Evolutionary conservation across 2,797 vertebrate genomes (phyloP).

Genomic region (Furcifer pardalis): DNA sequence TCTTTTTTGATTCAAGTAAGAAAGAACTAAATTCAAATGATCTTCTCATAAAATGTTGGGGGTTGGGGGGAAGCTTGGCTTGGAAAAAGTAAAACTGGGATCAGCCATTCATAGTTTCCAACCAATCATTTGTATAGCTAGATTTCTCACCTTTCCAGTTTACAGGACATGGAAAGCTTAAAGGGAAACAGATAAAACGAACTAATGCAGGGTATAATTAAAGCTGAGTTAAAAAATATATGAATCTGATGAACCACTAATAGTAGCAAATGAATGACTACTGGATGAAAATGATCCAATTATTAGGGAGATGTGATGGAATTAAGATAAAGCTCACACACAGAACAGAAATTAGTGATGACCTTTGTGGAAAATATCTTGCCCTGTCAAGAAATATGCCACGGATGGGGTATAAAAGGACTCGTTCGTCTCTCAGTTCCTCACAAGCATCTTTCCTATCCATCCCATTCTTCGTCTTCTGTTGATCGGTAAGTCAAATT

Average conservation of each 20-base stretch:
- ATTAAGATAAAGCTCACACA: conserved; percentile 1
- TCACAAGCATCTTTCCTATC: neutral
- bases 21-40: neutral
- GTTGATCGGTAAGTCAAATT: conserved; percentile 19
- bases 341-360: conserved; percentile 1
- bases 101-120: neutral
- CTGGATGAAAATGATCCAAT: too few relatives aligned
- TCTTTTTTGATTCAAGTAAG: neutral
- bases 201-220: neutral
- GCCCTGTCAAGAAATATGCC: conserved; percentile 1
- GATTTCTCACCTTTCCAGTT: conserved; percentile 13
- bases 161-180: neutral
- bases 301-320: neutral
- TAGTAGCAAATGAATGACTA: too few relatives aligned
- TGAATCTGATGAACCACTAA: neutral
- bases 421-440: neutral
- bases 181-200: neutral
- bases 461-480: neutral
- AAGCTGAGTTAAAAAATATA: neutral
- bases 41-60: neutral
- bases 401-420: conserved; percentile 16
- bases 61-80: neutral
- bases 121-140: neutral
- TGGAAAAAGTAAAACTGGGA: neutral
- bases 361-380: neutral